Evolutionary conservation across 2,888 invertebrate genomes (phyloP).

Genomic region (Synanthedon tipuliformis): DNA sequence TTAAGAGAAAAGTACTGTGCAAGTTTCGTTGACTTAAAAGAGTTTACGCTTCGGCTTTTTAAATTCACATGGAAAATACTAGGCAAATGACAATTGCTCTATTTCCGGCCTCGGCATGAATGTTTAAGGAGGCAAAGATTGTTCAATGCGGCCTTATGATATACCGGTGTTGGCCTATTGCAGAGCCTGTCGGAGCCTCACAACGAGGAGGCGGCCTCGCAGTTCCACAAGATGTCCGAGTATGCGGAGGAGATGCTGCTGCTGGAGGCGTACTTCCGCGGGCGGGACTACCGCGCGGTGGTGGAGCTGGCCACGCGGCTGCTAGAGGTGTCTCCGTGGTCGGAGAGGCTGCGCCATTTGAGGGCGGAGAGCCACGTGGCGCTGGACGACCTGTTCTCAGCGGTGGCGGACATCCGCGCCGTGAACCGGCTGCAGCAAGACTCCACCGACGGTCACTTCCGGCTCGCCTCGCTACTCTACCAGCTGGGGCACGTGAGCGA

Average conservation of each 20-base stretch:
- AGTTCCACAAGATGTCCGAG: slow-evolving; percentile 76
- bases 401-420: slow-evolving; percentile 90
- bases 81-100: too few relatives aligned
- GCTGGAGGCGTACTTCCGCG: slow-evolving; percentile 63
- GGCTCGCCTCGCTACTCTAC: slow-evolving; percentile 88
- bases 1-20: too few relatives aligned
- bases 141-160: background rate
- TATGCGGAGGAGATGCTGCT: slow-evolving; percentile 74
- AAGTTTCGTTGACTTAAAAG: too few relatives aligned
- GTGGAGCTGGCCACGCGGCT: slow-evolving; percentile 71
- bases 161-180: too few relatives aligned
- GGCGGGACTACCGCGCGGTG: slow-evolving; percentile 66
- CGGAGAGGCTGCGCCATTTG: slow-evolving; percentile 82
- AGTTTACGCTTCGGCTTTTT: too few relatives aligned
- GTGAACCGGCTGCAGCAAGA: slow-evolving; percentile 92
- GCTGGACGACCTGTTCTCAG: slow-evolving; percentile 81
- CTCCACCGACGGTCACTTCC: slow-evolving; percentile 87
- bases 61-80: too few relatives aligned
- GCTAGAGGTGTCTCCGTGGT: slow-evolving; percentile 92
- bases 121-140: background rate
- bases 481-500: slow-evolving; percentile 92
- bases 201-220: slow-evolving; percentile 81
- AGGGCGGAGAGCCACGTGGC: slow-evolving; percentile 88
- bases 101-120: too few relatives aligned
- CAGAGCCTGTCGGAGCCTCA: slow-evolving; percentile 74